A percentile compares a stretch with the other conserved stretches of the same genome.
Conservation (phyloP, 2,797 vertebrate species). For the Mormyrus proboscirostris region DNA sequence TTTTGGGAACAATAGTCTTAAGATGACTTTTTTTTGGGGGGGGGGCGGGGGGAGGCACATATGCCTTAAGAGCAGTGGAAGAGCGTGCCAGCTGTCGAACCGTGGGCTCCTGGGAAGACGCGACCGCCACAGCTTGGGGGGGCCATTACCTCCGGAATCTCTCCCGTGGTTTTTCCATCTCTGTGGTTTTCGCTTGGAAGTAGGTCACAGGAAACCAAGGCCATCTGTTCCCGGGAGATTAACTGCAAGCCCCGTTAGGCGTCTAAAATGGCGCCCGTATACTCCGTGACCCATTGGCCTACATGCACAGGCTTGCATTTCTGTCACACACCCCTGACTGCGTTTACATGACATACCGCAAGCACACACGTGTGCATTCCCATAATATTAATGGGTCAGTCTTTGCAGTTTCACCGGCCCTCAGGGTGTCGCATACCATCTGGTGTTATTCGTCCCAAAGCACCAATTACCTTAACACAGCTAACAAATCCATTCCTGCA, state of each 20-base stretch:
- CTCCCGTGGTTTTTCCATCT: neutral
- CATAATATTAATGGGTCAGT: neutral
- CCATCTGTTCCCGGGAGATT: constrained; percentile 39
- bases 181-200: constrained; percentile 30
- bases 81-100: neutral
- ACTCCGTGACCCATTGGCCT: neutral
- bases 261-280: neutral
- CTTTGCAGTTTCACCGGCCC: constrained; percentile 1
- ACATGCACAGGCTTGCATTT: no score
- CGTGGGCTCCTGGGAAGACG: neutral
- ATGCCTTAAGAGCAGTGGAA: constrained; percentile 12
- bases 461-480: neutral
- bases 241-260: constrained; percentile 33
- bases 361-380: neutral
- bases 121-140: constrained; percentile 16
- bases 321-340: neutral
- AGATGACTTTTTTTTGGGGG: neutral
- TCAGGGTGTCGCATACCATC: neutral
- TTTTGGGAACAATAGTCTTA: neutral
- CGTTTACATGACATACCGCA: neutral
- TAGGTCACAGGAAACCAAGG: constrained; percentile 44
- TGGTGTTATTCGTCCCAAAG: neutral
- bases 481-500: neutral
- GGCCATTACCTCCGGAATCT: constrained; percentile 21
- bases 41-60: neutral